These are phyloP conservation scores for Xestia c-nigrum DNA, from an alignment of 2,888 invertebrate genomes.

Conservation along the genomic window DNA sequence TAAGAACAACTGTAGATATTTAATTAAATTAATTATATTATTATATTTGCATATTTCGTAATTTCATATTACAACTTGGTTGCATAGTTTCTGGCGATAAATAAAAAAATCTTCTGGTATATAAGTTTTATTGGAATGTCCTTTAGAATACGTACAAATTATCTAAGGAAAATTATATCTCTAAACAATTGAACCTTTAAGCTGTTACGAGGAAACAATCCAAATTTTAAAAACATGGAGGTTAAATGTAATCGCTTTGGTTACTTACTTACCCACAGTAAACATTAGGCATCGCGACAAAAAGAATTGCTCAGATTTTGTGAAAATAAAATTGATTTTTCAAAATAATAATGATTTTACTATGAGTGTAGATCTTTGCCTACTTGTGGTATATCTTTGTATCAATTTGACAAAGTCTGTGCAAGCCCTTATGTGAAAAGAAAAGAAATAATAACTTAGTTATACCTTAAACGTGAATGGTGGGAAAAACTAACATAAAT, in stretches of 20 bases:
- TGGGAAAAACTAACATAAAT: constrained; percentile 63
- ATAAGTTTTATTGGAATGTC: constrained; percentile 87
- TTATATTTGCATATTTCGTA: neutral
- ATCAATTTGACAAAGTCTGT: constrained; percentile 56
- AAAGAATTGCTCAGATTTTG: constrained; percentile 52
- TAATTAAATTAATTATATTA: too few relatives aligned
- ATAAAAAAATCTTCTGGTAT: constrained; percentile 77
- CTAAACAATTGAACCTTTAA: constrained; percentile 73
- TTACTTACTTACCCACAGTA: constrained; percentile 68
- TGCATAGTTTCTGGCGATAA: constrained; percentile 24
- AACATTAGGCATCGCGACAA: constrained; percentile 46
- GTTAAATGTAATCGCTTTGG: constrained; percentile 83
- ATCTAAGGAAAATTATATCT: constrained; percentile 76
- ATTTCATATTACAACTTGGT: too few relatives aligned
- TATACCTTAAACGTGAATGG: constrained; percentile 63
- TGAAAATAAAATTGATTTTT: constrained; percentile 15
- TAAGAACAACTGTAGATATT: too few relatives aligned
- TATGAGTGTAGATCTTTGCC: neutral
- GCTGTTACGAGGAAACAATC: constrained; percentile 68
- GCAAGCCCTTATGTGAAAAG: constrained; percentile 45
- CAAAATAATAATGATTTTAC: neutral
- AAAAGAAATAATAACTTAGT: constrained; percentile 55
- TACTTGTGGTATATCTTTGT: neutral
- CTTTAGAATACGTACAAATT: constrained; percentile 81
- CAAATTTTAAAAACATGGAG: constrained; percentile 79